A percentile compares a stretch with the other conserved stretches of the same genome.
Conservation (phyloP, 1,140 invertebrate species). For the Orchesella cincta region DNA sequence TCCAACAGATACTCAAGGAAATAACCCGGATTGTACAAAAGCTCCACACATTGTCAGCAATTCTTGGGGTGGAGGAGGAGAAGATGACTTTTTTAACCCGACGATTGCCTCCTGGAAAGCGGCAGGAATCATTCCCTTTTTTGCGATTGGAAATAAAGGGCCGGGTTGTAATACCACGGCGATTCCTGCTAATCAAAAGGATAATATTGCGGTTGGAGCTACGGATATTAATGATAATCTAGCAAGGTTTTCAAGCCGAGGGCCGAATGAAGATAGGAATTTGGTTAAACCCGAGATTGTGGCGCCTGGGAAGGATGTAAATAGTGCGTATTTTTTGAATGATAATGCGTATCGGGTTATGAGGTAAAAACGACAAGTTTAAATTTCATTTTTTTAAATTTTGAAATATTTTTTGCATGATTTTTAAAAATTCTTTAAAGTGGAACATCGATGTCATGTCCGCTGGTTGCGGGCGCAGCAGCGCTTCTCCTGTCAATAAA, state of each 20-base stretch:
- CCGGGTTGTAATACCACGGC: conserved; percentile 9
- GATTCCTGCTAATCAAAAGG: conserved; percentile 11
- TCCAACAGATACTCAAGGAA: conserved; percentile 34
- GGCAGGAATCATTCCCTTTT: conserved; percentile 27
- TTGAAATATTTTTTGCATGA: no score
- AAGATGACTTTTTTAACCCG: background rate
- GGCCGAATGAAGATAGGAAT: no score
- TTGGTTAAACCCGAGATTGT: background rate
- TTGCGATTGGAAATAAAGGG: conserved; percentile 26
- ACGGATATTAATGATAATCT: conserved; percentile 5
- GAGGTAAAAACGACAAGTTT: no score
- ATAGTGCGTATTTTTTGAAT: background rate
- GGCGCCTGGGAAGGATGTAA: background rate
- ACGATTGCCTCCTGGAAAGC: conserved; percentile 19
- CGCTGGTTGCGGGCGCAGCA: no score
- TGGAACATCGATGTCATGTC: no score
- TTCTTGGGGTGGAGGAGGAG: conserved; percentile 35
- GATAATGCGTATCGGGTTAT: background rate
- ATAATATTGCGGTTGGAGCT: conserved; percentile 30
- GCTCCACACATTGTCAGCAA: conserved; percentile 37
- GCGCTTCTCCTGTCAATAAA: background rate
- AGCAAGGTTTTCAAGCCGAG: background rate
- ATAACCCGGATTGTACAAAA: conserved; percentile 24
- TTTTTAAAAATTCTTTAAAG: no score
- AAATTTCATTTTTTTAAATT: no score